Evolutionary conservation across 2,888 invertebrate genomes (phyloP).

Genomic region (Nasonovia ribisnigri): DNA sequence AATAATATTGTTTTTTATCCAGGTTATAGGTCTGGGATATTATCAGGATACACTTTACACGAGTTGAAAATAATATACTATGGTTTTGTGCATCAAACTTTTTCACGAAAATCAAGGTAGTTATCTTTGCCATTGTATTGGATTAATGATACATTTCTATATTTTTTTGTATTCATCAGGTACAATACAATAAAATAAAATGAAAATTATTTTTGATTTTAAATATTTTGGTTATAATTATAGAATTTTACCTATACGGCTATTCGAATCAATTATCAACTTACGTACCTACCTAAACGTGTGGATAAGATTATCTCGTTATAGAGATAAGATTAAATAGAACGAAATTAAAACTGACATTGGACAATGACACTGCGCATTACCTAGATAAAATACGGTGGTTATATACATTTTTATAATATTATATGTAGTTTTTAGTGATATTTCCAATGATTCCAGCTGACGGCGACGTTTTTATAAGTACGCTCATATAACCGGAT

Average conservation of each 20-base stretch:
- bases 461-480: neutral
- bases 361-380: neutral
- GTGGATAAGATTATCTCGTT: neutral
- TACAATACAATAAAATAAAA: no score
- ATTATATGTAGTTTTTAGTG: neutral
- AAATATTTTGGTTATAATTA: neutral
- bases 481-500: neutral
- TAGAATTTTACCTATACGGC: neutral
- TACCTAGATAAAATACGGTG: neutral
- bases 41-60: neutral
- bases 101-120: neutral
- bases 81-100: neutral
- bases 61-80: neutral
- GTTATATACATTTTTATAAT: no score
- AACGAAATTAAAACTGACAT: neutral
- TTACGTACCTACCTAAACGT: neutral
- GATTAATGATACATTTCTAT: no score
- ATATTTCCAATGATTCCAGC: neutral
- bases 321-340: neutral
- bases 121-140: neutral
- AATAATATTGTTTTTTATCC: neutral
- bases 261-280: neutral
- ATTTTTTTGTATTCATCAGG: no score
- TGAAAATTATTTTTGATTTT: no score
- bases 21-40: neutral